Percentiles rank a stretch among this genome's conserved stretches.
phyloP scores from a whole-genome alignment of 2,888 invertebrate genomes.

The Crossocerus cetratus region DNA sequence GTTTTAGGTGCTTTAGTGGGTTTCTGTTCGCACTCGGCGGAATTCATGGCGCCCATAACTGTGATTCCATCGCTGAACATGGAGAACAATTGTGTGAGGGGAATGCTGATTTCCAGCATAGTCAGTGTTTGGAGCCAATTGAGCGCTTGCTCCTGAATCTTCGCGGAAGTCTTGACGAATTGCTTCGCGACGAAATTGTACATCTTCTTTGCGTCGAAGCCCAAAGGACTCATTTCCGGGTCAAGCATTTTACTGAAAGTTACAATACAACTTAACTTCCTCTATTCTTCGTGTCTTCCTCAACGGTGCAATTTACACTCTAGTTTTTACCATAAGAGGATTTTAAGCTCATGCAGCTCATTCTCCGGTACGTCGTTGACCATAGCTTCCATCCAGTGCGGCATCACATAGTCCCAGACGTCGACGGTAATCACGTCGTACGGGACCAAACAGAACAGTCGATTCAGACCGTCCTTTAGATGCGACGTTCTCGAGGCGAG shows the following conservation, averaged over 20 bases:
- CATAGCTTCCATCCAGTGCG: constrained; percentile 99
- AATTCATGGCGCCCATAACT: constrained; percentile 80
- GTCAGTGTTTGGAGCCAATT: constrained; percentile 95
- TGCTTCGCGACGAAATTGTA: constrained; percentile 95
- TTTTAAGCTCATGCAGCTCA: constrained; percentile 89
- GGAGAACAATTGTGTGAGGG: constrained; percentile 90
- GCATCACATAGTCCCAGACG: constrained; percentile 99
- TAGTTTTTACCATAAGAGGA: constrained; percentile 82
- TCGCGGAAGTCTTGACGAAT: constrained; percentile 88
- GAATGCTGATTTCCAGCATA: constrained; percentile 92
- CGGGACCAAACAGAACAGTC: constrained; percentile 96
- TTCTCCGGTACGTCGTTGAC: constrained; percentile 94
- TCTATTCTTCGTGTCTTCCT: background rate
- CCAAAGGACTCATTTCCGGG: constrained; percentile 95
- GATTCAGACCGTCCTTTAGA: constrained; percentile 95
- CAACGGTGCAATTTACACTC: too few species aligned
- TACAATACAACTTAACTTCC: constrained; percentile 1
- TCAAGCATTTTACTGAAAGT: constrained; percentile 95
- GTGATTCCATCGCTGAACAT: constrained; percentile 94
- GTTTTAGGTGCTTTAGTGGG: constrained; percentile 58
- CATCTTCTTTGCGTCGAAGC: constrained; percentile 95
- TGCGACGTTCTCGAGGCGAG: constrained; percentile 92
- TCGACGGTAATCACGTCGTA: constrained; percentile 98
- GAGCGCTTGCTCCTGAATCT: constrained; percentile 91
- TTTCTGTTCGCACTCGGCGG: constrained; percentile 62